A percentile compares a stretch with the other conserved stretches of the same genome.
These are phyloP conservation scores for Pomatorhinus ruficollis DNA, from an alignment of 2,113 vertebrate species.

Conservation along the genomic window DNA sequence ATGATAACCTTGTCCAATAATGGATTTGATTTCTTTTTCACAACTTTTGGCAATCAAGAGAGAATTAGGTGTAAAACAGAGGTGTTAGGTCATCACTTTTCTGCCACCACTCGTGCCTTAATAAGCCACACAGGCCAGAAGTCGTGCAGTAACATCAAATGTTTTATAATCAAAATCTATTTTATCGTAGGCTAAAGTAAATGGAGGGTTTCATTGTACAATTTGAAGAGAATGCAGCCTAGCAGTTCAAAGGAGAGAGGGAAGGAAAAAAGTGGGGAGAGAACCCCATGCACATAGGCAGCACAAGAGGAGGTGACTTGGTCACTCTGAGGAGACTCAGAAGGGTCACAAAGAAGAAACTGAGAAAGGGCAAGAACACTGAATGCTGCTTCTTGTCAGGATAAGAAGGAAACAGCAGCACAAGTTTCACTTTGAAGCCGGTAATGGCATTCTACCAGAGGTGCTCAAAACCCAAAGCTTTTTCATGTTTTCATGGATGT, in stretches of 20 bases:
- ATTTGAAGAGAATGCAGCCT: neutral
- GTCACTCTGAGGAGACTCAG: neutral
- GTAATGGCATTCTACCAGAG: neutral
- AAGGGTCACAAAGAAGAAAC: neutral
- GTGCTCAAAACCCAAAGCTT: accelerated
- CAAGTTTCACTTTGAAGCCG: neutral
- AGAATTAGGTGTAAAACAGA: slow-evolving; percentile 50
- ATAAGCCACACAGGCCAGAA: slow-evolving; percentile 1
- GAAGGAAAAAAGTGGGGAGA: neutral
- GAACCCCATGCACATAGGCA: neutral
- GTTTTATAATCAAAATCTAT: slow-evolving; percentile 49
- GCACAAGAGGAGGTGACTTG: neutral
- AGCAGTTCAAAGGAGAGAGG: neutral
- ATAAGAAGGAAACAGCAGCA: neutral
- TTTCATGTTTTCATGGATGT: neutral
- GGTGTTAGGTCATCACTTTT: slow-evolving; percentile 33
- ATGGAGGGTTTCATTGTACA: slow-evolving; percentile 27
- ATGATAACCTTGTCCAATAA: slow-evolving; percentile 54
- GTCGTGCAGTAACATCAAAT: slow-evolving; percentile 17
- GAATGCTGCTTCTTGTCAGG: neutral
- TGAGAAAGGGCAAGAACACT: neutral
- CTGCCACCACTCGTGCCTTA: neutral
- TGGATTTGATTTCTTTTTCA: slow-evolving; percentile 57
- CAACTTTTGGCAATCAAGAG: slow-evolving; percentile 42
- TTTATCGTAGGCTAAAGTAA: slow-evolving; percentile 52